Evolutionary conservation across 2,113 vertebrate species (phyloP).

Genomic region (Ctenomys sociabilis): DNA sequence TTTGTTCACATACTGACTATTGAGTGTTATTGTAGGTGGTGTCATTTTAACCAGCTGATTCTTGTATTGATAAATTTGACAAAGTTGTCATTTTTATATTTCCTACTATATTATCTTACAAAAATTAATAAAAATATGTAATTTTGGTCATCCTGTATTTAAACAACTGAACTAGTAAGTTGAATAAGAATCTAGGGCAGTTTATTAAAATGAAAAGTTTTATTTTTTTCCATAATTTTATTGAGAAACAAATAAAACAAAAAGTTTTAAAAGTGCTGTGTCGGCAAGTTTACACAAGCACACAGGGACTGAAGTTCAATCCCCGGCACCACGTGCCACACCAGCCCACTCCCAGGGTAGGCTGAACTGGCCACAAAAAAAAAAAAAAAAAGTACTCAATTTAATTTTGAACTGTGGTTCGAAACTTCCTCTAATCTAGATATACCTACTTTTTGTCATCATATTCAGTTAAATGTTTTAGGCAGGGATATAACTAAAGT

Average conservation of each 20-base stretch:
- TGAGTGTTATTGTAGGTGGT: background rate
- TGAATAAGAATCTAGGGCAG: background rate
- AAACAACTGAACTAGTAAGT: background rate
- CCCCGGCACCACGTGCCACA: too few relatives aligned
- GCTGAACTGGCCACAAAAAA: too few relatives aligned
- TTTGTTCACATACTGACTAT: background rate
- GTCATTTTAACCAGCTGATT: background rate
- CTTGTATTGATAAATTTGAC: background rate
- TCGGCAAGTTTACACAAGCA: too few relatives aligned
- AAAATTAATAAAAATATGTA: background rate
- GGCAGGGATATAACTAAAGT: background rate
- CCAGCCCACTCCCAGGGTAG: too few relatives aligned
- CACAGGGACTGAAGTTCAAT: too few relatives aligned
- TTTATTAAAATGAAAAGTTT: background rate
- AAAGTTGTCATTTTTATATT: background rate
- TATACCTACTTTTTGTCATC: background rate
- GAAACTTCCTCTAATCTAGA: background rate
- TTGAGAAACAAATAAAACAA: too few relatives aligned
- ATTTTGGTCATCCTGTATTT: background rate
- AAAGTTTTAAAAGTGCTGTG: too few relatives aligned
- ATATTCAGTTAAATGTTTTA: background rate
- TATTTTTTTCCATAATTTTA: too few relatives aligned
- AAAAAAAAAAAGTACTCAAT: too few relatives aligned
- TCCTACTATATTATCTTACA: background rate
- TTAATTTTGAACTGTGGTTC: too few relatives aligned